phyloP scores from a whole-genome alignment of 30 jellyfish, hydroid and myxozoan species.

The Hydractinia echinata region DNA sequence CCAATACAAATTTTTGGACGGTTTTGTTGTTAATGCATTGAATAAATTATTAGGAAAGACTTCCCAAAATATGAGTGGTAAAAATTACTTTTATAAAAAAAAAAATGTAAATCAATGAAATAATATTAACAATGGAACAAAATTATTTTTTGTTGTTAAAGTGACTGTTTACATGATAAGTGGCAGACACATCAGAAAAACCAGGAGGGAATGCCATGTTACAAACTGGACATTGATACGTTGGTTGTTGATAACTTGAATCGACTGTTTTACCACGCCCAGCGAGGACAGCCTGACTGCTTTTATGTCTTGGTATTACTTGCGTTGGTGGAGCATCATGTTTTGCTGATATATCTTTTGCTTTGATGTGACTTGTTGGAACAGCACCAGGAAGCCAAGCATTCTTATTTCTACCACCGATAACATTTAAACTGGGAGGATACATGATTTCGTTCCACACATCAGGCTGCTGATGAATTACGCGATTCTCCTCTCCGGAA shows the following conservation, averaged over 20 bases:
- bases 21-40: too few species aligned
- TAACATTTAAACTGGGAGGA: not conserved
- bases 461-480: not conserved
- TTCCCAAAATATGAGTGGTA: too few species aligned
- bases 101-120: not conserved
- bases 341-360: not conserved
- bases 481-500: not conserved
- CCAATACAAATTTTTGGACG: too few species aligned
- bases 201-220: not conserved
- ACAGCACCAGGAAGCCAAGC: not conserved
- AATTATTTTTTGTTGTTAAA: not conserved
- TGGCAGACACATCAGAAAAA: not conserved
- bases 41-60: too few species aligned
- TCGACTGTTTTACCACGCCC: constrained; percentile 6
- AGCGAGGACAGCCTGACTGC: not conserved
- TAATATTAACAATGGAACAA: not conserved
- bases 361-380: too few species aligned
- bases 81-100: not conserved
- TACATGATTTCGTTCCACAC: not conserved
- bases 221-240: constrained; percentile 1
- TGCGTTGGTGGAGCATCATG: not conserved
- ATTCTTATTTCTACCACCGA: not conserved
- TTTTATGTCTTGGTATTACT: not conserved
- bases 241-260: not conserved
- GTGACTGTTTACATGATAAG: not conserved